phyloP scores from a whole-genome alignment of 1,140 invertebrate species.

The Hylyphantes graminicola region DNA sequence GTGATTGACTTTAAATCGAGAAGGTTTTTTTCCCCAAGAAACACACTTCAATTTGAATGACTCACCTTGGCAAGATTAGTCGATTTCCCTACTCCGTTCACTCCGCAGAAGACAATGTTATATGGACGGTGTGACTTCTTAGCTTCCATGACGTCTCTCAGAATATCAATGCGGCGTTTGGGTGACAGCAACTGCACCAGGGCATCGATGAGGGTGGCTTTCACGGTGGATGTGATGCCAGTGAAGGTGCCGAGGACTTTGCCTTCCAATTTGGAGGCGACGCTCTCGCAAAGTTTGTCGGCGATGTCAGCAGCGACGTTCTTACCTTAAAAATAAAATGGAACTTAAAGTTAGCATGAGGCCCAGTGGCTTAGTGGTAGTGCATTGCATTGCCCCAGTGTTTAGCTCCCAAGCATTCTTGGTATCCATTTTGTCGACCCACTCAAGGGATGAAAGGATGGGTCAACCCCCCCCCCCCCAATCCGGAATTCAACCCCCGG shows the following conservation, averaged over 20 bases:
- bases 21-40: too few relatives aligned
- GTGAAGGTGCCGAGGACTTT: slow-evolving; percentile 65
- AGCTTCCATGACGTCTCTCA: slow-evolving; percentile 90
- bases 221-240: slow-evolving; percentile 64
- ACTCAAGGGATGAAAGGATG: too few relatives aligned
- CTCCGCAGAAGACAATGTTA: slow-evolving; percentile 97
- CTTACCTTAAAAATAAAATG: slow-evolving; percentile 73
- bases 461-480: too few relatives aligned
- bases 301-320: slow-evolving; percentile 98
- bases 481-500: too few relatives aligned
- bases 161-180: slow-evolving; percentile 93
- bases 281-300: slow-evolving; percentile 93
- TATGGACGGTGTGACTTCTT: slow-evolving; percentile 87
- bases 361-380: too few relatives aligned
- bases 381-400: too few relatives aligned
- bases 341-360: too few relatives aligned
- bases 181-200: slow-evolving; percentile 85
- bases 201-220: slow-evolving; percentile 67
- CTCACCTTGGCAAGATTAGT: slow-evolving; percentile 93
- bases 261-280: slow-evolving; percentile 91
- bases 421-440: too few relatives aligned
- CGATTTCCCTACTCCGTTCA: slow-evolving; percentile 99
- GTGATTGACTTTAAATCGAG: too few relatives aligned
- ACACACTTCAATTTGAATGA: too few relatives aligned
- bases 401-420: too few relatives aligned